These are phyloP conservation scores for Andricus quercusramuli DNA, from an alignment of 2,888 invertebrate species.

Conservation along the genomic window DNA sequence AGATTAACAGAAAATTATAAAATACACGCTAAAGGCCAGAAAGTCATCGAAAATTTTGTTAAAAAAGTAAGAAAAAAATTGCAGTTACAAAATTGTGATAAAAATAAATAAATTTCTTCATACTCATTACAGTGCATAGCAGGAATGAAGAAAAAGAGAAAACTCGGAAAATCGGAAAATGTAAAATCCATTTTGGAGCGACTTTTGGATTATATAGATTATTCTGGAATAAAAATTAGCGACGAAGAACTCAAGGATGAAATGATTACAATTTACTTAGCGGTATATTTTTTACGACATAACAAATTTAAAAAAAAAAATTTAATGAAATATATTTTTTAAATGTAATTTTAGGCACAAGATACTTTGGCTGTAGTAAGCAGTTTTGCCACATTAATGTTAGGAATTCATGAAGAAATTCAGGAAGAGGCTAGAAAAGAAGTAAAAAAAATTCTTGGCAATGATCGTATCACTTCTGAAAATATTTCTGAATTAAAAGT, in stretches of 20 bases:
- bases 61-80: conserved; percentile 47
- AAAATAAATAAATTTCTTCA: background rate
- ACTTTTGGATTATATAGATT: conserved; percentile 48
- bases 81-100: background rate
- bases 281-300: conserved; percentile 47
- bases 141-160: background rate
- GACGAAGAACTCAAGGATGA: conserved; percentile 57
- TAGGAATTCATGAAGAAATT: conserved; percentile 54
- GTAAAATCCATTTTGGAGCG: conserved; percentile 51
- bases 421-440: conserved; percentile 57
- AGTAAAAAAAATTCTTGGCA: conserved; percentile 46
- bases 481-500: conserved; percentile 53
- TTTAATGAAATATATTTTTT: too few relatives aligned
- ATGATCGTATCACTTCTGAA: conserved; percentile 45
- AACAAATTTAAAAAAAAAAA: too few relatives aligned
- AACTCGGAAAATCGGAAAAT: background rate
- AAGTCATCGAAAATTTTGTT: conserved; percentile 49
- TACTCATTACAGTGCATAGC: conserved; percentile 40
- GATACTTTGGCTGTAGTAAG: conserved; percentile 55
- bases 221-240: conserved; percentile 47
- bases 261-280: conserved; percentile 59
- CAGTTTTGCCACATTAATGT: conserved; percentile 56
- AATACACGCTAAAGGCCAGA: conserved; percentile 46
- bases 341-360: conserved; percentile 54
- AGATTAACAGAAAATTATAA: conserved; percentile 47